Conservation (phyloP, 1,140 invertebrate species). For the Fopius arisanus region DNA sequence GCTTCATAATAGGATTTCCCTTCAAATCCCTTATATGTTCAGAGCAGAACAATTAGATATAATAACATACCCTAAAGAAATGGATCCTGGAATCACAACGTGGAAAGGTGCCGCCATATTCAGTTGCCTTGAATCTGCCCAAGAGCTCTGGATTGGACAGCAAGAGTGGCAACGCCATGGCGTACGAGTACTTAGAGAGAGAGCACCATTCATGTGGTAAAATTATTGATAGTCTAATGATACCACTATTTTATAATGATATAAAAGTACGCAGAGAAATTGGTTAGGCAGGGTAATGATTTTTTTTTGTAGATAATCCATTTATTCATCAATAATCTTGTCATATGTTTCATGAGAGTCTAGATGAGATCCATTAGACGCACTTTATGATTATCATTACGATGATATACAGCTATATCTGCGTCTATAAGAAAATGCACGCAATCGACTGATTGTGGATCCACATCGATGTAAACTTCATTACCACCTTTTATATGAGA, state of each 20-base stretch:
- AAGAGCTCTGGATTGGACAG: slow-evolving; percentile 90
- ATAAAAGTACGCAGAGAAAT: too few species aligned
- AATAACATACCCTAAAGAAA: slow-evolving; percentile 85
- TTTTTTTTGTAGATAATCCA: background rate
- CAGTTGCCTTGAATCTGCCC: slow-evolving; percentile 90
- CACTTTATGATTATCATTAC: slow-evolving; percentile 50
- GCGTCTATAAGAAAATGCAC: slow-evolving; percentile 47
- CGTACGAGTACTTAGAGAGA: slow-evolving; percentile 86
- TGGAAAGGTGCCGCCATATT: slow-evolving; percentile 96
- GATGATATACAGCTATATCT: slow-evolving; percentile 50
- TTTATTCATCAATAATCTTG: background rate
- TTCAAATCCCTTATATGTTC: slow-evolving; percentile 83
- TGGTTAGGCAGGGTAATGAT: too few species aligned
- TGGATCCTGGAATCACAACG: slow-evolving; percentile 86
- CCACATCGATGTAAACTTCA: slow-evolving; percentile 49
- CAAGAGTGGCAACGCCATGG: slow-evolving; percentile 88
- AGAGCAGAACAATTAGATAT: slow-evolving; percentile 84
- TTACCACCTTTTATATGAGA: slow-evolving; percentile 52
- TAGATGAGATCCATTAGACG: slow-evolving; percentile 46
- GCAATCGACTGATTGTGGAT: slow-evolving; percentile 29
- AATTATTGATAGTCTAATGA: background rate
- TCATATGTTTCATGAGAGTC: slow-evolving; percentile 6
- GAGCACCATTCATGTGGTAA: slow-evolving; percentile 83
- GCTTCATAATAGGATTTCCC: slow-evolving; percentile 86
- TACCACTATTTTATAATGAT: background rate